Percentiles rank a stretch among this genome's conserved stretches.
Conservation (phyloP, 2,888 invertebrate species). For the Lutraria lutraria region DNA sequence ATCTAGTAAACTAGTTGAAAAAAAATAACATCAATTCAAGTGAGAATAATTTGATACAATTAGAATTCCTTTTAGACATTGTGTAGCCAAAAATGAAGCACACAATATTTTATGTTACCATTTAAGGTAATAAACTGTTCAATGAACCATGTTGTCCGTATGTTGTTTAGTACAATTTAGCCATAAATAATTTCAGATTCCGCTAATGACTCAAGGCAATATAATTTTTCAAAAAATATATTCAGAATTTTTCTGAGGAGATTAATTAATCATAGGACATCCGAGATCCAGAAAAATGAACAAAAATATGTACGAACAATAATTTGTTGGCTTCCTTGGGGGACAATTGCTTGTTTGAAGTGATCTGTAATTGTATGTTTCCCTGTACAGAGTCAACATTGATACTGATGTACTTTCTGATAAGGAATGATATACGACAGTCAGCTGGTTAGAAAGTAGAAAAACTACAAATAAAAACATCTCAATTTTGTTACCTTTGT, state of each 20-base stretch:
- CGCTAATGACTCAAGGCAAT: neutral
- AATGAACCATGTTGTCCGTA: neutral
- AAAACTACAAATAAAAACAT: constrained; percentile 16
- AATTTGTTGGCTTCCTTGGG: neutral
- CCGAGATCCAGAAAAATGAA: neutral
- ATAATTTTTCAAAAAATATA: neutral
- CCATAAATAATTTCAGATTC: neutral
- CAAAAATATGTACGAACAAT: neutral
- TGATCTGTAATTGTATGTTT: neutral
- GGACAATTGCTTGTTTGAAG: constrained; percentile 5
- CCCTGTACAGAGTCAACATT: neutral
- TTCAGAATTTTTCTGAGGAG: neutral
- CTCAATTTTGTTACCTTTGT: constrained; percentile 9
- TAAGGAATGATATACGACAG: neutral
- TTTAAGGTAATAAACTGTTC: neutral
- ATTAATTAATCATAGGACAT: neutral
- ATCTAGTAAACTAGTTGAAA: neutral
- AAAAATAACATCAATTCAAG: too few relatives aligned
- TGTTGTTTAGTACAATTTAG: neutral
- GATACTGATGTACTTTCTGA: constrained; percentile 14
- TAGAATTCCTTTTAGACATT: too few relatives aligned
- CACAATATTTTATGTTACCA: neutral
- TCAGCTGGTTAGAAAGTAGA: neutral
- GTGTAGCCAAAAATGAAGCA: too few relatives aligned
- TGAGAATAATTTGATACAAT: too few relatives aligned